These are phyloP conservation scores for Ladona fulva DNA, from an alignment of 1,140 invertebrate genomes.

Conservation along the genomic window DNA sequence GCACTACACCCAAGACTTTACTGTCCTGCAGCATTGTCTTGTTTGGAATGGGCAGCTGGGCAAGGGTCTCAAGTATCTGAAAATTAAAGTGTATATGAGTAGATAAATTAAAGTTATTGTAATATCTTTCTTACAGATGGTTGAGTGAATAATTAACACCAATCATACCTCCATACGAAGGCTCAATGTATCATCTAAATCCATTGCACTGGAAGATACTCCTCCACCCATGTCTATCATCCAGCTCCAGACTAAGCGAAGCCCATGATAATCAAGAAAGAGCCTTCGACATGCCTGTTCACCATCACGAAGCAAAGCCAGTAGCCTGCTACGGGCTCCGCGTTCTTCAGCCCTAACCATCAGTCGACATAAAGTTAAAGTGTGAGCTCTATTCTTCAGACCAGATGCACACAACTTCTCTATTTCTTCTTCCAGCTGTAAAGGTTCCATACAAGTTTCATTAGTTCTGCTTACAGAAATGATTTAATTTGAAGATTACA, in stretches of 20 bases:
- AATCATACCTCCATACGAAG: slow-evolving; percentile 18
- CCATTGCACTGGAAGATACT: neutral
- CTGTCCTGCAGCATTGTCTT: slow-evolving; percentile 88
- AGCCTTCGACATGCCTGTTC: slow-evolving; percentile 73
- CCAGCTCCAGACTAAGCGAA: slow-evolving; percentile 83
- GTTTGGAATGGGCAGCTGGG: slow-evolving; percentile 80
- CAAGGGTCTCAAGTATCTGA: slow-evolving; percentile 72
- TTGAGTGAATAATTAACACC: no score
- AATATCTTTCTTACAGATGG: neutral
- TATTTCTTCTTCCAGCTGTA: slow-evolving; percentile 68
- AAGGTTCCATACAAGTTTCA: no score
- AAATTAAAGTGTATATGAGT: slow-evolving; percentile 25
- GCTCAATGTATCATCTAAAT: slow-evolving; percentile 14
- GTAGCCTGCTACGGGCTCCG: slow-evolving; percentile 54
- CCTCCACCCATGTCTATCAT: slow-evolving; percentile 57
- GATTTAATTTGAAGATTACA: no score
- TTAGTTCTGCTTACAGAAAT: no score
- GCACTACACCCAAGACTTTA: slow-evolving; percentile 50
- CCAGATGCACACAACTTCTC: slow-evolving; percentile 60
- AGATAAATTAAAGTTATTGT: neutral
- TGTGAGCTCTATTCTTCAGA: slow-evolving; percentile 79
- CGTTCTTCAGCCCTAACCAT: slow-evolving; percentile 84
- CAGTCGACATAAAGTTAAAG: slow-evolving; percentile 74
- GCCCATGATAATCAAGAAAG: slow-evolving; percentile 90
- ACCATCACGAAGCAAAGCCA: slow-evolving; percentile 59